Conservation (phyloP, 1,140 invertebrate genomes). For the Episyrphus balteatus region DNA sequence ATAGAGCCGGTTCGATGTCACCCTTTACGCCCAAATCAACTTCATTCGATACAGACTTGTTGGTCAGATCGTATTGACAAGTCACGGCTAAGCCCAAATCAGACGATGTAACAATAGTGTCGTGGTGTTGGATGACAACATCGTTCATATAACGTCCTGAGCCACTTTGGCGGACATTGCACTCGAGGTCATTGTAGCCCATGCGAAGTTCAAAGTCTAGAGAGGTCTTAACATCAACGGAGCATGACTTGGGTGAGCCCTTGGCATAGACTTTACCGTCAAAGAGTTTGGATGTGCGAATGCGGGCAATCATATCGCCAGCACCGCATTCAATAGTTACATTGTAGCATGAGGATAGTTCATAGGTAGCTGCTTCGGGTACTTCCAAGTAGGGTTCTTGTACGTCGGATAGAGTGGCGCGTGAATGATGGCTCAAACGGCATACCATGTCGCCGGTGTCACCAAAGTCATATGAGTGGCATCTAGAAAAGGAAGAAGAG, state of each 20-base stretch:
- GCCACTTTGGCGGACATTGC: slow-evolving; percentile 76
- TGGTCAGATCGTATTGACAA: slow-evolving; percentile 86
- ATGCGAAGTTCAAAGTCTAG: slow-evolving; percentile 79
- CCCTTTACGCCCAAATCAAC: slow-evolving; percentile 80
- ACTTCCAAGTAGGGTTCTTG: slow-evolving; percentile 85
- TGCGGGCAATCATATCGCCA: slow-evolving; percentile 83
- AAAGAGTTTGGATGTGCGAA: slow-evolving; percentile 84
- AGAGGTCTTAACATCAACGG: slow-evolving; percentile 71
- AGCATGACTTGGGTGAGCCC: slow-evolving; percentile 82
- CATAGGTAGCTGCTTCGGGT: slow-evolving; percentile 79
- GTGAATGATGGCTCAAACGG: slow-evolving; percentile 79
- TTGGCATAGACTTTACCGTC: slow-evolving; percentile 92
- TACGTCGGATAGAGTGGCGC: slow-evolving; percentile 77
- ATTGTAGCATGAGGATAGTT: slow-evolving; percentile 88
- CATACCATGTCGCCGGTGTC: slow-evolving; percentile 88
- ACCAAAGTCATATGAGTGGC: slow-evolving; percentile 87
- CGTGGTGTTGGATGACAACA: slow-evolving; percentile 87
- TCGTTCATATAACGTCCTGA: slow-evolving; percentile 77
- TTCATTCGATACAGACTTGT: slow-evolving; percentile 86
- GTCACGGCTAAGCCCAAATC: slow-evolving; percentile 84
- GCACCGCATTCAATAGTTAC: slow-evolving; percentile 85
- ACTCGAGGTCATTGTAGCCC: slow-evolving; percentile 85
- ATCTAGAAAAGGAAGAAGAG: slow-evolving; percentile 42
- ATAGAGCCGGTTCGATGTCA: slow-evolving; percentile 66
- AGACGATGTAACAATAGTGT: slow-evolving; percentile 87